Base-by-base conservation (phyloP, 2,797 vertebrate species). In the Dipus sagitta region DNA sequence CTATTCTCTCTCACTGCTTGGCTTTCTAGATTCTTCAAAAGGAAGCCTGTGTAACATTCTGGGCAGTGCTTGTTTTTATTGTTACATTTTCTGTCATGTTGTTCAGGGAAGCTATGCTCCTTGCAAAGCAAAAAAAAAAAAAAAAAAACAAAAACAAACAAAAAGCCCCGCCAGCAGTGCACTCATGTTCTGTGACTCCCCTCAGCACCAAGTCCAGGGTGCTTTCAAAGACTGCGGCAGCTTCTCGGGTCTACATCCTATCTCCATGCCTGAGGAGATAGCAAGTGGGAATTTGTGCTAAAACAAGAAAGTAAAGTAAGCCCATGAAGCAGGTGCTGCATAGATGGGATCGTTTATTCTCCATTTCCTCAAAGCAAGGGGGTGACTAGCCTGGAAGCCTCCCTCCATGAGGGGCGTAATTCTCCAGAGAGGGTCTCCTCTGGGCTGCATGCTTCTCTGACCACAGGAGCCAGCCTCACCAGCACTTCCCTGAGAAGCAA, bases 201-300 rank as follows among this genome's bases (percentile, higher is more conserved):
- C 58, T 91, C 84, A 38, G 92, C 74, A 82, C 58, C 65, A 68
- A 54, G 90, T 13, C 15, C 9, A 80, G 38, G 60, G 10, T 64
- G 12, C n/a, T 93, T 85, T 92, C 86, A 18, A 11, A 90, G 70
- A 28, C 68, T 20, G 13, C 28, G 65, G 28, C 23, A 20, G 21
- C 42, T 20, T n/a, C 78, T 0, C 0, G 0, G 11, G 21, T n/a
- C 0, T 0, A 71, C 81, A 64, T 24, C 54, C 60, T 28, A 52
- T 24, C 2, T 23, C 24, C 62, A 52, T 28, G 26, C 86, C 58
- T 13, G 2, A 14, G 30, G 20, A 86, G 77, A 75, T 0, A 30
- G 47, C 3, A 28, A 82, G 54, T 38, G 52, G 23, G 18, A 54
- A 23, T 11, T 2, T 62, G 47, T 20, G 20, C 14, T 15, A 21